Evolutionary conservation across 1,140 invertebrate genomes (phyloP).

Genomic region (Thalassaphorura encarpata): DNA sequence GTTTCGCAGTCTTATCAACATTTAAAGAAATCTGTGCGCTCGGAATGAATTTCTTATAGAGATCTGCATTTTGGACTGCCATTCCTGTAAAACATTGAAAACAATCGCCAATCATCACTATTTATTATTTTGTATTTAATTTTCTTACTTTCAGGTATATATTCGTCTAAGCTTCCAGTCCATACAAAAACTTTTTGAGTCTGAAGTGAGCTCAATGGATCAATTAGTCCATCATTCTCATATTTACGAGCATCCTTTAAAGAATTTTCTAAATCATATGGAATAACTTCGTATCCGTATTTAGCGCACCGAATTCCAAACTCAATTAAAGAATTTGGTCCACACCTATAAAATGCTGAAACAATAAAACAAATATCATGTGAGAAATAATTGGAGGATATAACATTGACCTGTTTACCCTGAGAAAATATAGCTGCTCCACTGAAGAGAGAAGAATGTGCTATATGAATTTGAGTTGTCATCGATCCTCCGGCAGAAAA

Average conservation of each 20-base stretch:
- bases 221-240: constrained; percentile 13
- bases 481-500: constrained; percentile 26
- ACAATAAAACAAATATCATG: neutral
- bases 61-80: too few species aligned
- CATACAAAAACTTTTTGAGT: constrained; percentile 23
- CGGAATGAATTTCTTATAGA: too few species aligned
- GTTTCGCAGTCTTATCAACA: too few species aligned
- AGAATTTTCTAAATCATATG: constrained; percentile 10
- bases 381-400: neutral
- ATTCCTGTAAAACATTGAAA: too few species aligned
- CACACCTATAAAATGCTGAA: constrained; percentile 24
- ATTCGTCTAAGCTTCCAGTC: constrained; percentile 6
- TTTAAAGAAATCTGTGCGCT: too few species aligned
- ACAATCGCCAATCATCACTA: too few species aligned
- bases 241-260: constrained; percentile 15
- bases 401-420: constrained; percentile 8
- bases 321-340: constrained; percentile 11
- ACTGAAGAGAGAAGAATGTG: constrained; percentile 21
- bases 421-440: constrained; percentile 29
- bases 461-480: constrained; percentile 23
- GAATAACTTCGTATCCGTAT: neutral
- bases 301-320: constrained; percentile 16
- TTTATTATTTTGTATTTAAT: too few species aligned
- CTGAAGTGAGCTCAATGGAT: constrained; percentile 7
- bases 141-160: too few species aligned